Evolutionary conservation across 1,140 invertebrate species (phyloP).

Genomic region (Parapsyche elsis): DNA sequence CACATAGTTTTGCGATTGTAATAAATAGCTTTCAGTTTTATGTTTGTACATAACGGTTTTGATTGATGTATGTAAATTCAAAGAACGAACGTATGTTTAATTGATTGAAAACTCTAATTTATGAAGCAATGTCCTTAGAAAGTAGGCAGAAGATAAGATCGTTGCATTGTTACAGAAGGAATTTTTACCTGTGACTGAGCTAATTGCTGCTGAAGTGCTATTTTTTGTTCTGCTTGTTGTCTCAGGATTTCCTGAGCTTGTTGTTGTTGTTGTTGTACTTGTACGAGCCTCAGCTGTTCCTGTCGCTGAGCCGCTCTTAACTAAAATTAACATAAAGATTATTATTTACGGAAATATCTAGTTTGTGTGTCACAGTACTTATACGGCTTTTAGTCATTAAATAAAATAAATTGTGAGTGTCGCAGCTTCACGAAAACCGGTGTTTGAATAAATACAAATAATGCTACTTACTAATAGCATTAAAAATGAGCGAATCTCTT

Average conservation of each 20-base stretch:
- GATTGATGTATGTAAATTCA: no score
- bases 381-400: no score
- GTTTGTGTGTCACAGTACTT: no score
- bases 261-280: conserved; percentile 30
- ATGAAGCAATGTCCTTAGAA: no score
- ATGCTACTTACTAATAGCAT: background rate
- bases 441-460: background rate
- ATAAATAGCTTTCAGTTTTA: no score
- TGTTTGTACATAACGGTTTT: no score
- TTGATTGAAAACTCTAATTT: no score
- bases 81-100: no score
- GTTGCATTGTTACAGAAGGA: no score
- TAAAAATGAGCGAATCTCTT: conserved; percentile 26
- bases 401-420: background rate
- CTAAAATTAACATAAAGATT: conserved; percentile 49
- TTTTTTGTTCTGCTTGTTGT: conserved; percentile 30
- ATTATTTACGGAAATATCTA: no score
- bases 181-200: background rate
- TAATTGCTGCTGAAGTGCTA: conserved; percentile 32
- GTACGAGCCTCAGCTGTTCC: conserved; percentile 58
- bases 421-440: background rate
- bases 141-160: no score
- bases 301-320: conserved; percentile 60
- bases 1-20: no score
- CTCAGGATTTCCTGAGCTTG: conserved; percentile 41